Evolutionary conservation across 2,888 invertebrate genomes (phyloP).

Genomic region (Cabera pusaria): DNA sequence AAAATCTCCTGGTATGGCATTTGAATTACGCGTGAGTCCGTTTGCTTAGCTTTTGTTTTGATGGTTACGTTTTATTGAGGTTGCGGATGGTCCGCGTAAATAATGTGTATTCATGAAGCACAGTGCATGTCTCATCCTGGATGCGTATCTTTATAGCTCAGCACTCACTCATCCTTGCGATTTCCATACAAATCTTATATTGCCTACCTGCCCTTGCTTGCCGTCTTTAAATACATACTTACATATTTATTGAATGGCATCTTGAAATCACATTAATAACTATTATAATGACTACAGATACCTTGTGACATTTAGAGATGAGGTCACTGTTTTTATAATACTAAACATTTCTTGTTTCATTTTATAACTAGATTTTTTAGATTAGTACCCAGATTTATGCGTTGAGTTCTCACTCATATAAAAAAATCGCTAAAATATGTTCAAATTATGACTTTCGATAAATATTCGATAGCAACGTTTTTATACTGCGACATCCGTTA

Average conservation of each 20-base stretch:
- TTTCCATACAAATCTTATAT: constrained; percentile 42
- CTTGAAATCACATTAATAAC: constrained; percentile 30
- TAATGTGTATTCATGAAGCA: constrained; percentile 15
- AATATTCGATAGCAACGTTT: no score
- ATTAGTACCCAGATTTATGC: no score
- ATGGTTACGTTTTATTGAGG: constrained; percentile 13
- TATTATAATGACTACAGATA: constrained; percentile 19
- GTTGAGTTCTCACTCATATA: no score
- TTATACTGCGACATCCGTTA: no score
- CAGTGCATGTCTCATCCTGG: constrained; percentile 7
- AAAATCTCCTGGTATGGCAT: constrained; percentile 8
- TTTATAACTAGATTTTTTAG: constrained; percentile 5
- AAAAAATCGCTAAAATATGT: no score
- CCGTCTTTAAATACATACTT: constrained; percentile 28
- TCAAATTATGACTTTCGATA: no score
- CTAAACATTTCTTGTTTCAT: constrained; percentile 14
- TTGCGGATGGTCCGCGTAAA: constrained; percentile 8
- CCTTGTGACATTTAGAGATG: constrained; percentile 17
- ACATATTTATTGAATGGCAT: constrained; percentile 43
- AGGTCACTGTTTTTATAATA: constrained; percentile 29
- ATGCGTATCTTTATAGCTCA: constrained; percentile 29
- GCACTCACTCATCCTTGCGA: constrained; percentile 36
- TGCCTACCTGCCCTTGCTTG: constrained; percentile 37
- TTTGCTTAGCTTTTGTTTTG: constrained; percentile 12
- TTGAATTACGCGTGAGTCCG: constrained; percentile 4